Base-by-base conservation (phyloP, 2,113 vertebrate genomes). In the Proterorhinus semilunaris region DNA sequence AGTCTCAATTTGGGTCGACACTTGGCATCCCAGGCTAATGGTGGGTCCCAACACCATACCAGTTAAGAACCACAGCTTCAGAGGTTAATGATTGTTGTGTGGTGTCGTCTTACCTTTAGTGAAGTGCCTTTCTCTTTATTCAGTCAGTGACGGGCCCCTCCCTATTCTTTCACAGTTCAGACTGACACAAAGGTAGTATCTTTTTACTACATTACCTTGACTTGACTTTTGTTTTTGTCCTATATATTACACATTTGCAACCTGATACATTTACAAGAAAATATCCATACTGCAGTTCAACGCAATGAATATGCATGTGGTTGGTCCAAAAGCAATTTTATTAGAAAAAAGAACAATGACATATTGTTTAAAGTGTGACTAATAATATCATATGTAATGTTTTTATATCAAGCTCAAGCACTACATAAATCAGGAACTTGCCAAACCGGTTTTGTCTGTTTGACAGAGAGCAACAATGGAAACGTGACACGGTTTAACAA, bases 31-130 rank as follows among this genome's bases (percentile, higher is more conserved):
- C 27, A 3, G 27, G 27, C 3, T 36, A 36, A 36, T 36, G 27
- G 27, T 36, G 27, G 27, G 27, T 36, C 27, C 27, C 0, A 36
- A 3, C 27, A 36, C 27, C 27, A 3, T 5, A 45, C 58, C 3
- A 45, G 46, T 45, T 59, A 5, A 12, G 62, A 58, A 36, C 27
- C 48, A 63, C 44, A 13, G 54, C 58, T 55, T 6, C 4, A 9
- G 61, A 66, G 68, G 76, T 83, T n/a, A 88, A 80, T 79, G 74
- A 87, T 82, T 83, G 76, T 57, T 6, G 59, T 46, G 15, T 17
- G 52, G 81, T 78, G 74, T 89, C 75, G 0, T 48, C 49, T 87
- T 82, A 79, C 81, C 78, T 57, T 82, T 86, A 72, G 15, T 16
- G 0, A 6, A 36, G 68, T 12, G 46, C 46, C 45, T 75, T 42